Base-by-base conservation (phyloP, 2,797 vertebrate genomes). In the Epinephelus awoara region DNA sequence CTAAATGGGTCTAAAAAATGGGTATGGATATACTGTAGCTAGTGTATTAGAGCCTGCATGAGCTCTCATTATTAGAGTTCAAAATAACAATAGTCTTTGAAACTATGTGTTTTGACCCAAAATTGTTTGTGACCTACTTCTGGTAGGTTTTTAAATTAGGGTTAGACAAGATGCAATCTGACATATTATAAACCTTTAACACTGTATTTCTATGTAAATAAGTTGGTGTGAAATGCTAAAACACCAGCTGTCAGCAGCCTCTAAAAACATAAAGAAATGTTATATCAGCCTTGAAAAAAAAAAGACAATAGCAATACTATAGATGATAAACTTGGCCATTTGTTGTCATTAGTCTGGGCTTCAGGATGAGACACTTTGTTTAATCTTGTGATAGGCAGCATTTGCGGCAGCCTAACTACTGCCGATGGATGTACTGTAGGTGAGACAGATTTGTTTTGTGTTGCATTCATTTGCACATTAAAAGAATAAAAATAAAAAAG, bases 391-490 rank as follows among this genome's bases (percentile, higher is more conserved):
- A 68, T 47, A 67, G 12, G 54, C 23, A 38, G 50, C 65, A 23
- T 59, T 49, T 70, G 38, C 61, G 64, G 51, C 69, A 50, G 3
- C 5, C 27, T 6, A n/a, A 34, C 74, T 23, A 0, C 51, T 49
- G 18, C 27, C 76, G 62, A 78, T 15, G 38, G n/a, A 54, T 66
- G 55, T 40, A 11, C 54, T 65, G 67, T 50, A 82, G 83, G 76
- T 85, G 62, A 62, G 52, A 50, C 58, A 25, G 56, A 65, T 77
- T 66, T 82, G 57, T 71, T 77, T 74, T 40, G 27, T 59, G 82
- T 40, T 78, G 69, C 75, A 52, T 85, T 88, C 67, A 91, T 92
- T 91, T 89, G 77, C 88, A 91, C 88, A 83, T 91, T 81, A 91
- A 92, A 90, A 72, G 69, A 77, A 80, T 78, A 49, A 19, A 58